A percentile compares a stretch with the other conserved stretches of the same genome.
phyloP scores from a whole-genome alignment of 1,140 invertebrate genomes.

The Drosophila rhopaloa region DNA sequence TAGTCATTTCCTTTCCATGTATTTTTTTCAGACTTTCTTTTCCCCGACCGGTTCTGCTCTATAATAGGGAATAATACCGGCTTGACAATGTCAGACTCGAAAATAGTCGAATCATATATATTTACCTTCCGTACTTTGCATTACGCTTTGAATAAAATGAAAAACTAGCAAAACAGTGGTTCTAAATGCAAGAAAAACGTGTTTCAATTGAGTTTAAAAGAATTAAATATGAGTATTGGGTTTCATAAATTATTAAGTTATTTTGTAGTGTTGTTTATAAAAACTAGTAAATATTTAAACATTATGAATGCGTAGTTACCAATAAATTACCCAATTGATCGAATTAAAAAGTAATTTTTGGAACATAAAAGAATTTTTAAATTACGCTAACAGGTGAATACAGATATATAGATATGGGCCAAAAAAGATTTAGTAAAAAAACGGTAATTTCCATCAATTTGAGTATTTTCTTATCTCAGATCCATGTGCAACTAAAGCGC shows the following conservation, averaged over 20 bases:
- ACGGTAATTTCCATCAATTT: neutral
- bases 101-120: slow-evolving; percentile 30
- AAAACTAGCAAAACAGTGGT: slow-evolving; percentile 30
- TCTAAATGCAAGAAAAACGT: neutral
- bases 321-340: too few species aligned
- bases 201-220: neutral
- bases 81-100: slow-evolving; percentile 38
- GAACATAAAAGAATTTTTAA: too few species aligned
- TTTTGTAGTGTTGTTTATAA: too few species aligned
- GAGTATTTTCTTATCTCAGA: slow-evolving; percentile 19
- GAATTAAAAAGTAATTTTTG: too few species aligned
- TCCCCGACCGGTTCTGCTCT: slow-evolving; percentile 2
- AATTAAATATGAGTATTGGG: too few species aligned
- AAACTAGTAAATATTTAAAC: too few species aligned
- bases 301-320: too few species aligned
- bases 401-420: too few species aligned
- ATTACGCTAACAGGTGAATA: too few species aligned
- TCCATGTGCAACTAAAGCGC: slow-evolving; percentile 11
- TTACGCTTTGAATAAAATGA: neutral
- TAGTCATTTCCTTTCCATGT: slow-evolving; percentile 15
- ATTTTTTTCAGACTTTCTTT: slow-evolving; percentile 15
- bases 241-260: too few species aligned
- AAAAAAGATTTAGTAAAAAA: neutral
- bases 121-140: slow-evolving; percentile 56
- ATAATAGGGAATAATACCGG: slow-evolving; percentile 9